These are phyloP conservation scores for Acrossocheilus fasciatus DNA, from an alignment of 2,797 vertebrate genomes.

Conservation along the genomic window DNA sequence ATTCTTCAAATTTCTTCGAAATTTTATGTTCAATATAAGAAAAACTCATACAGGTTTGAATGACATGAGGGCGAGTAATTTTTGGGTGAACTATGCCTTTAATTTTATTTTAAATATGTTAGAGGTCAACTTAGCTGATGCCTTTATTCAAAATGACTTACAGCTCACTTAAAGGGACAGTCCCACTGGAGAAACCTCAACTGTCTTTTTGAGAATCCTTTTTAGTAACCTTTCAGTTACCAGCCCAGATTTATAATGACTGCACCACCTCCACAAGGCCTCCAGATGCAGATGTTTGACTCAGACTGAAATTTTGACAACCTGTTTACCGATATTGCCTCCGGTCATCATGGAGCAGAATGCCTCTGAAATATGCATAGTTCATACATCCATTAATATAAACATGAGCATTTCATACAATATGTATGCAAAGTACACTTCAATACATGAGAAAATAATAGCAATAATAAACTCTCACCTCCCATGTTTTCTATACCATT, in stretches of 20 bases:
- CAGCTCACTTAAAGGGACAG: not conserved
- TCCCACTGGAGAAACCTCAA: not conserved
- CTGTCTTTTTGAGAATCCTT: not conserved
- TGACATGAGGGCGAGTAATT: too few species aligned
- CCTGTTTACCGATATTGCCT: constrained; percentile 93
- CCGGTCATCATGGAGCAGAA: constrained; percentile 97
- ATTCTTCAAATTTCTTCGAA: too few species aligned
- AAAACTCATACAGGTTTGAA: too few species aligned
- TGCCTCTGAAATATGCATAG: constrained; percentile 83
- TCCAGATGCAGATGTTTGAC: constrained; percentile 15
- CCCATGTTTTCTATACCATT: constrained; percentile 91
- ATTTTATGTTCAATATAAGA: too few species aligned
- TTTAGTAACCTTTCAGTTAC: not conserved
- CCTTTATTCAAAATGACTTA: not conserved
- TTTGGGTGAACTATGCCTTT: not conserved
- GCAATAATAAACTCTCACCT: constrained; percentile 78
- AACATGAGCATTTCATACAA: not conserved
- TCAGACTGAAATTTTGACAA: constrained; percentile 87
- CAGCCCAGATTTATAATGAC: not conserved
- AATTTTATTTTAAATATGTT: not conserved
- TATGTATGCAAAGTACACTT: not conserved
- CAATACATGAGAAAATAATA: not conserved
- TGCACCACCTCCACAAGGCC: not conserved
- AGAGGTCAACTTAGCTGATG: not conserved
- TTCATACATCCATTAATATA: not conserved